Percentiles rank a stretch among this genome's conserved stretches.
Conservation (phyloP, 2,113 vertebrate genomes). For the Epinephelus cyanopodus region DNA sequence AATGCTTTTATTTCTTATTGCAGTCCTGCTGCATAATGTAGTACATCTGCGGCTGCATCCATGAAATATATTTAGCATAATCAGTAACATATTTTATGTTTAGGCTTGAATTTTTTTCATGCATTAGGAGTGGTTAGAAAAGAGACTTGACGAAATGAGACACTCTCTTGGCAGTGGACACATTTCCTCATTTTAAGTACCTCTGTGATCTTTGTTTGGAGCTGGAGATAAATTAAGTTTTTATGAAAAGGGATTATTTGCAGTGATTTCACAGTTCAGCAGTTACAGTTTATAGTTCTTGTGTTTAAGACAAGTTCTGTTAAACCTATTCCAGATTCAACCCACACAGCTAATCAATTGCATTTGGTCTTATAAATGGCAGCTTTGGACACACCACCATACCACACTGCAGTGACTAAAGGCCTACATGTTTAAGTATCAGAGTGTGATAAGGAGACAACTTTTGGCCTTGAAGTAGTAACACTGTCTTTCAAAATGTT, state of each 20-base stretch:
- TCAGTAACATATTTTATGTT: not conserved
- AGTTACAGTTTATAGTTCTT: not conserved
- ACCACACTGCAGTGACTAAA: not conserved
- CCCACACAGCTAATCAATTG: not conserved
- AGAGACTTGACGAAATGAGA: not conserved
- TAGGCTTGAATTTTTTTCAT: not conserved
- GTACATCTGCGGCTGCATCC: not conserved
- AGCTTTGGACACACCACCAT: not conserved
- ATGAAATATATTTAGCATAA: not conserved
- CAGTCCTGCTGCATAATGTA: conserved; percentile 6
- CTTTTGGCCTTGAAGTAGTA: too few species aligned
- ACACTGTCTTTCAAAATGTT: not conserved
- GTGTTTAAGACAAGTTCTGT: not conserved
- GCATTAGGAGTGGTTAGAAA: not conserved
- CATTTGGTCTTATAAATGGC: conserved; percentile 7
- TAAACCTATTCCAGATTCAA: not conserved
- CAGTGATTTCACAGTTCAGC: not conserved
- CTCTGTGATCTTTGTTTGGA: not conserved
- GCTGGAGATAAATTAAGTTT: not conserved
- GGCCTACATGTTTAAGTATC: not conserved
- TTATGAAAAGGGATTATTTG: not conserved
- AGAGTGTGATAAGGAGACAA: too few species aligned
- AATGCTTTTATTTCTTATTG: not conserved
- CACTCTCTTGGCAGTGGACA: not conserved
- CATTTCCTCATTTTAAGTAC: too few species aligned